Evolutionary conservation across 1,140 invertebrate species (phyloP), one percentile per base, ranked within the genome.

Genomic region (Dysdera silvatica): DNA sequence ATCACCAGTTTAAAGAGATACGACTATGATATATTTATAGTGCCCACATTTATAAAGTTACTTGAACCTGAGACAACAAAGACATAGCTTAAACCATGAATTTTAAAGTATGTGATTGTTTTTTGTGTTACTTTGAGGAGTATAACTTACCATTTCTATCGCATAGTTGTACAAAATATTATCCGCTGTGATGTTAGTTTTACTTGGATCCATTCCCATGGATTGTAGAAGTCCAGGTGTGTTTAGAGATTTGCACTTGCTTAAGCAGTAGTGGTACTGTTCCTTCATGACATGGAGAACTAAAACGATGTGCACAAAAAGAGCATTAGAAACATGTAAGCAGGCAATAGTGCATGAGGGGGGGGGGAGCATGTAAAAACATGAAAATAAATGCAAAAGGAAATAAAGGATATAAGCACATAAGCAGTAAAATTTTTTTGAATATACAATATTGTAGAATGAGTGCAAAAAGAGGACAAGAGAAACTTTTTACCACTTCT

Each of bases 121-220:
- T n/a, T n/a, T n/a, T n/a, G n/a, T n/a, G n/a, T n/a, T n/a, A n/a
- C n/a, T n/a, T n/a, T n/a, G n/a, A n/a, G n/a, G n/a, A n/a, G n/a
- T n/a, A n/a, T 78, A 82, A 18, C 53, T 57, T 80, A 95, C 91
- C 87, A 95, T 89, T 81, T 95, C 87, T 68, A 98, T 91, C 53
- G 94, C 93, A 78, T 98, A 88, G 73, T 93, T 88, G 74, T 97
- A 98, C 14, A 98, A 82, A 66, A 98, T 88, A 76, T 91, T 93
- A 75, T 98, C 95, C 67, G 93, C 93, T 45, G 89, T 90, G 26
- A 88, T 84, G 59, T 74, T 73, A 20, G 76, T 73, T 33, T 75
- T 67, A 66, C 83, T 82, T 48, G 82, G 82, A 61, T 76, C 74
- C 31, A 86, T 81, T 69, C 85, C 85, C 33, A 86, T 82, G 72